A percentile compares a stretch with the other conserved stretches of the same genome.
These are phyloP conservation scores for Spea multiplicata DNA, from an alignment of 2,113 vertebrate species.

Conservation along the genomic window DNA sequence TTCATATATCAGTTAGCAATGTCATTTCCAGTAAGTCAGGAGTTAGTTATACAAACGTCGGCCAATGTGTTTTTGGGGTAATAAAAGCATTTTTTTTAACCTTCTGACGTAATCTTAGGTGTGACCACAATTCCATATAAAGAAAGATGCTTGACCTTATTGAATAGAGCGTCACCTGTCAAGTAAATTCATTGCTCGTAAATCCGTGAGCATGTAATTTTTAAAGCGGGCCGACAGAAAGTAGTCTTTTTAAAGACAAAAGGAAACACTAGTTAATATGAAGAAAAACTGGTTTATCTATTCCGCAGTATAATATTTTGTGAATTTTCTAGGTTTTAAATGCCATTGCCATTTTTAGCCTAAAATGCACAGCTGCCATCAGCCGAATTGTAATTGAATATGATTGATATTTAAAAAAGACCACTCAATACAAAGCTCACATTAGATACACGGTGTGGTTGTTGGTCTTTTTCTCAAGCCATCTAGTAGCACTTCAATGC, in stretches of 20 bases:
- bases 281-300: conserved; percentile 28
- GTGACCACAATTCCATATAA: not conserved
- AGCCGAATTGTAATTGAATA: too few species aligned
- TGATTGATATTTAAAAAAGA: too few species aligned
- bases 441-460: too few species aligned
- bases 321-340: not conserved
- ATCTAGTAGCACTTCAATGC: too few species aligned
- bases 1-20: too few species aligned
- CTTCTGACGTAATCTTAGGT: not conserved
- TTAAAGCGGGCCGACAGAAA: conserved; percentile 45
- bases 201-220: not conserved
- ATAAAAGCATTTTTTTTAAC: not conserved
- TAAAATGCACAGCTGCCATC: too few species aligned
- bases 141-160: not conserved
- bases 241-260: conserved; percentile 18
- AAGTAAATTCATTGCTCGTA: conserved; percentile 5
- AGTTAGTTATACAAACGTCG: not conserved
- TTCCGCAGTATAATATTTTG: not conserved
- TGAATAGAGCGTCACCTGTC: conserved; percentile 4
- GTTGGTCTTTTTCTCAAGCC: too few species aligned
- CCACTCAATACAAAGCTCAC: too few species aligned
- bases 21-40: not conserved
- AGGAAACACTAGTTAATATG: not conserved
- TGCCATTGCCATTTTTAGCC: conserved; percentile 7
- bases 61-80: not conserved